Evolutionary conservation across 2,797 vertebrate genomes (phyloP).

Genomic region (Takifugu rubripes): DNA sequence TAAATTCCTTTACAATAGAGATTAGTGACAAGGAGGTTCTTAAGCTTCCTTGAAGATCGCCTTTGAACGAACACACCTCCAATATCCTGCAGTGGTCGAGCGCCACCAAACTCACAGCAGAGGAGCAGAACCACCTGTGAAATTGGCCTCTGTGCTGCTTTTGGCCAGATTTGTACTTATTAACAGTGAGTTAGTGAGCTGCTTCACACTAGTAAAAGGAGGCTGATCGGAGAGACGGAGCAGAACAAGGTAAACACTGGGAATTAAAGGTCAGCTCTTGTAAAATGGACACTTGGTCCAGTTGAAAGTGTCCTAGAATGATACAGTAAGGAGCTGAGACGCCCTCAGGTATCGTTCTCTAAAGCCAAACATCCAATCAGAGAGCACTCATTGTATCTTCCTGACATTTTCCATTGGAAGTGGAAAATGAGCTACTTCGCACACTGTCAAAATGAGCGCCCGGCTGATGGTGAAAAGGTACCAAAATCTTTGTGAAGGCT

Average conservation of each 20-base stretch:
- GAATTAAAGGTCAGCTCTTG: constrained; percentile 60
- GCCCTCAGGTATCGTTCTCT: too few species aligned
- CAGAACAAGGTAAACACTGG: constrained; percentile 60
- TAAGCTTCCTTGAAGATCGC: constrained; percentile 55
- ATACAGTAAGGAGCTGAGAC: too few species aligned
- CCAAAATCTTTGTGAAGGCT: too few species aligned
- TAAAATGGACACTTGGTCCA: too few species aligned
- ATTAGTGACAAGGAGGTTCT: constrained; percentile 55
- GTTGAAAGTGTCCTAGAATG: too few species aligned
- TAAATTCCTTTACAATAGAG: constrained; percentile 69
- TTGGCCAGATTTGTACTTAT: constrained; percentile 23
- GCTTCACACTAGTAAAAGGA: constrained; percentile 45
- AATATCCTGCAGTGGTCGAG: constrained; percentile 36
- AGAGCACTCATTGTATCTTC: too few species aligned
- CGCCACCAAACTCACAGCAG: constrained; percentile 30
- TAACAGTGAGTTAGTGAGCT: constrained; percentile 40
- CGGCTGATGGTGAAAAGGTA: too few species aligned
- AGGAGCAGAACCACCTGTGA: constrained; percentile 14
- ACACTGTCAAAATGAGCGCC: too few species aligned
- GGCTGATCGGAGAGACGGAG: constrained; percentile 51
- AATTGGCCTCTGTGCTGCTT: constrained; percentile 13
- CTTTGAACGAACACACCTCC: constrained; percentile 54
- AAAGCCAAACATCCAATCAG: too few species aligned
- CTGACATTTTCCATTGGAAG: too few species aligned
- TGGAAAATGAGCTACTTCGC: too few species aligned